Evolutionary conservation across 2,113 vertebrate genomes (phyloP), one percentile per base, ranked within the genome.

Genomic region (Vulpes vulpes): DNA sequence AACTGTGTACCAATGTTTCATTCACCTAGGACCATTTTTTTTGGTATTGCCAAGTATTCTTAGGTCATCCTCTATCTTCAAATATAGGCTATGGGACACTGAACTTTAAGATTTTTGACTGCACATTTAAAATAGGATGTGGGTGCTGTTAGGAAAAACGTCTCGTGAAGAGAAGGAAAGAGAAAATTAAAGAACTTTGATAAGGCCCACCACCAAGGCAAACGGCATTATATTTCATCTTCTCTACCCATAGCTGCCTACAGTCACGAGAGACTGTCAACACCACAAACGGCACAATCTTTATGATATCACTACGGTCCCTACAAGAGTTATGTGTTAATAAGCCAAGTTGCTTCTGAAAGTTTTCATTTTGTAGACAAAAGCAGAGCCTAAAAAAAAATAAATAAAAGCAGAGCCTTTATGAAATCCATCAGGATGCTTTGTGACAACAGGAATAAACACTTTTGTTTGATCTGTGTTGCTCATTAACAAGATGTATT

Each of bases 81-180:
- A 65, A 76, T 95, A 83, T 23, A 11, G 93, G 53, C 59, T 12
- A 74, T 27, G 20, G n/a, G 51, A 80, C 73, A 62, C 0, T 23
- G 8, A 89, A 79, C 8, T 74, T 64, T 15, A 76, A 81, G 4
- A 49, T 22, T 81, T 95, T 92, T 85, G 0, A 92, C 62, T 82
- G 3, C 71, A 43, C 62, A 73, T 86, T 94, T 94, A 91, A 97
- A 92, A 96, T 80, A 80, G 32, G n/a, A 12, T 30, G 43, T 67
- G 27, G 19, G 49, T 35, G 49, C 25, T 87, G 0, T n/a, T 79
- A 84, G 53, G 30, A 2, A 51, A 92, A 93, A 65, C 38, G 60
- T 81, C 15, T 51, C 73, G n/a, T 92, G 19, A 59, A 73, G 57
- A 90, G 51, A 51, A 22, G 55, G n/a, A 65, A 27, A 82, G 32